Conservation (phyloP, 2,888 invertebrate species). For the Antitype chi region DNA sequence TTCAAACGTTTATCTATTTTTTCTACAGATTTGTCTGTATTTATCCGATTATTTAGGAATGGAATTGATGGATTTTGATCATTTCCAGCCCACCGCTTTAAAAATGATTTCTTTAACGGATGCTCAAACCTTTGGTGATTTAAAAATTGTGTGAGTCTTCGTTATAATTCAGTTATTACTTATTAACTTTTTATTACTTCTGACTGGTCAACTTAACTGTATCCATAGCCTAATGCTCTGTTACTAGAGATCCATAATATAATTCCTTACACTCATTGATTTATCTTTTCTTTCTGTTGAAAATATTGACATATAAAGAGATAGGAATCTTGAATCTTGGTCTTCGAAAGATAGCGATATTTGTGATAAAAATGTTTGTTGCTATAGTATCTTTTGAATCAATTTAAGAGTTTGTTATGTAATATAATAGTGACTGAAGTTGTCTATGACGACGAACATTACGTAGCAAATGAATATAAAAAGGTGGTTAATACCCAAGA, state of each 20-base stretch:
- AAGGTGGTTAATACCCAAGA: neutral
- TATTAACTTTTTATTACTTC: neutral
- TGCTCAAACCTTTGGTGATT: slow-evolving; percentile 10
- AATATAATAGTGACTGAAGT: slow-evolving; percentile 4
- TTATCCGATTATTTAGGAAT: slow-evolving; percentile 74
- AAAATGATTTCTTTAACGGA: slow-evolving; percentile 27
- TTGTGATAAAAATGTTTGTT: slow-evolving; percentile 16
- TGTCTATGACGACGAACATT: neutral
- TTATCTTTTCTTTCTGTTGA: slow-evolving; percentile 16
- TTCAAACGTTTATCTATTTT: slow-evolving; percentile 79
- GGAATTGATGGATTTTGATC: slow-evolving; percentile 52
- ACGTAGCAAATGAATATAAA: neutral
- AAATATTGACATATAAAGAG: slow-evolving; percentile 7
- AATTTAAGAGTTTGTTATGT: slow-evolving; percentile 9
- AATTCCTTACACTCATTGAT: neutral
- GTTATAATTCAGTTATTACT: neutral
- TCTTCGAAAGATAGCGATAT: slow-evolving; percentile 14
- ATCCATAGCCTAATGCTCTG: neutral
- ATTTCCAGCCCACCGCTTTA: slow-evolving; percentile 1
- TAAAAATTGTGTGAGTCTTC: slow-evolving; percentile 6
- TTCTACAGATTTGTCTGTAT: slow-evolving; percentile 74
- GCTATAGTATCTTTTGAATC: neutral
- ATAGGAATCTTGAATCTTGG: slow-evolving; percentile 31
- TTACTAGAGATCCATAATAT: neutral
- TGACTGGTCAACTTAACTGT: neutral